A percentile compares a stretch with the other conserved stretches of the same genome.
These are phyloP conservation scores for Theristus sp. DNA, from an alignment of 2,888 invertebrate species.

Conservation along the genomic window DNA sequence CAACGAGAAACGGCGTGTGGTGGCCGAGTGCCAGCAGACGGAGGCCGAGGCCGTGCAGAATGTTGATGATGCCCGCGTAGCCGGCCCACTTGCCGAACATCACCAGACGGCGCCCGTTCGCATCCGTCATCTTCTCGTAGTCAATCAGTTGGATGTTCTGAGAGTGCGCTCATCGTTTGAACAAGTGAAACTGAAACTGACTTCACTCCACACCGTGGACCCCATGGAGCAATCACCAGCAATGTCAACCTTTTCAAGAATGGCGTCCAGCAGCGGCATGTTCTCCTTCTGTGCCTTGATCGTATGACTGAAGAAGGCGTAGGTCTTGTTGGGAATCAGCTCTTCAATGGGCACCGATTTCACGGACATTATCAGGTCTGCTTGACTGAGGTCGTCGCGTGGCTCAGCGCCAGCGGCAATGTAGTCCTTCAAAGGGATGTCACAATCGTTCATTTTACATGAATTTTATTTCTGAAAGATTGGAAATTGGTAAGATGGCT, in stretches of 20 bases:
- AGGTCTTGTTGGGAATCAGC: conserved; percentile 83
- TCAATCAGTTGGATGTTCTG: conserved; percentile 84
- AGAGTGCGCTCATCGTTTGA: too few relatives aligned
- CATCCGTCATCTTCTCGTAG: conserved; percentile 85
- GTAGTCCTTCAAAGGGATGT: conserved; percentile 63
- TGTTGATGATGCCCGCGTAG: conserved; percentile 94
- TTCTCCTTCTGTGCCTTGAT: conserved; percentile 97
- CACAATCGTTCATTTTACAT: too few relatives aligned
- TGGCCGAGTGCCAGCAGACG: conserved; percentile 82
- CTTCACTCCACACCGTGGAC: too few relatives aligned
- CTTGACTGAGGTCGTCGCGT: conserved; percentile 88
- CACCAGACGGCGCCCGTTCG: conserved; percentile 68
- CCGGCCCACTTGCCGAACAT: conserved; percentile 98
- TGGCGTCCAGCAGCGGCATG: conserved; percentile 86
- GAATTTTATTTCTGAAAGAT: too few relatives aligned
- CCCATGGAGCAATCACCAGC: too few relatives aligned
- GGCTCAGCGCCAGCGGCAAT: conserved; percentile 74
- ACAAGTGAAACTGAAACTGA: not conserved
- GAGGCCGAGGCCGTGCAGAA: conserved; percentile 85
- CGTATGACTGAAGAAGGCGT: conserved; percentile 96
- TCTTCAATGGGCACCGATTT: conserved; percentile 59
- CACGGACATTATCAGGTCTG: conserved; percentile 87
- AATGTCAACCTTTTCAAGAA: conserved; percentile 61
- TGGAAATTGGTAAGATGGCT: too few relatives aligned
- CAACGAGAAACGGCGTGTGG: conserved; percentile 93